A percentile compares a stretch with the other conserved stretches of the same genome.
These are phyloP conservation scores for Forbesichthys agassizii DNA, from an alignment of 2,113 vertebrate genomes.

Conservation along the genomic window DNA sequence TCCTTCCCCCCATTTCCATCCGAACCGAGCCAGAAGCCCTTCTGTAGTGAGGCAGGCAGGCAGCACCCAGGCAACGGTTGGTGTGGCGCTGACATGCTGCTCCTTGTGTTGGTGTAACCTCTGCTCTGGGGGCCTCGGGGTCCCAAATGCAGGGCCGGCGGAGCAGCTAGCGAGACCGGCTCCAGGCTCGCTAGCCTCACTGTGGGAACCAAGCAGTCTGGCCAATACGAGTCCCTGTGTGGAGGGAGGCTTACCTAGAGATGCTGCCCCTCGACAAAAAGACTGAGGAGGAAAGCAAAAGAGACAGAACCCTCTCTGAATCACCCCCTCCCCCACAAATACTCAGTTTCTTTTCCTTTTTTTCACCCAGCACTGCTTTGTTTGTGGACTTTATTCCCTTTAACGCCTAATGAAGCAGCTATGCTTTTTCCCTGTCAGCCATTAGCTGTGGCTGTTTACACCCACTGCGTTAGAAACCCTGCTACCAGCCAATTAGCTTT, in stretches of 20 bases:
- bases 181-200: slow-evolving; percentile 47
- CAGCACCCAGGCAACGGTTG: slow-evolving; percentile 77
- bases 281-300: slow-evolving; percentile 35
- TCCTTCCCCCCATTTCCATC: background rate
- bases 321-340: slow-evolving; percentile 26
- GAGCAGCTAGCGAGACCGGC: slow-evolving; percentile 60
- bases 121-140: slow-evolving; percentile 65
- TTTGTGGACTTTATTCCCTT: slow-evolving; percentile 73
- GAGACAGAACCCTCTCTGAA: slow-evolving; percentile 12
- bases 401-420: slow-evolving; percentile 75
- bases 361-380: slow-evolving; percentile 67
- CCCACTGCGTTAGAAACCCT: slow-evolving; percentile 39
- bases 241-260: slow-evolving; percentile 66
- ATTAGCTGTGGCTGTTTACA: slow-evolving; percentile 55
- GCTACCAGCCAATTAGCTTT: slow-evolving; percentile 39
- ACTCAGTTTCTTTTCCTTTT: slow-evolving; percentile 30
- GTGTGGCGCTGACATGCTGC: slow-evolving; percentile 77
- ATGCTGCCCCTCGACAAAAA: slow-evolving; percentile 44
- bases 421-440: slow-evolving; percentile 61
- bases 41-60: slow-evolving; percentile 48
- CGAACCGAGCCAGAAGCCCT: slow-evolving; percentile 55
- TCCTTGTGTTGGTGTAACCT: slow-evolving; percentile 80
- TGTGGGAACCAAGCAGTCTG: slow-evolving; percentile 69
- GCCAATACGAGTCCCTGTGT: slow-evolving; percentile 65
- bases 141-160: slow-evolving; percentile 60